A percentile compares a stretch with the other conserved stretches of the same genome.
Conservation (phyloP, 23 tunicate species). For the Styela plicata region DNA sequence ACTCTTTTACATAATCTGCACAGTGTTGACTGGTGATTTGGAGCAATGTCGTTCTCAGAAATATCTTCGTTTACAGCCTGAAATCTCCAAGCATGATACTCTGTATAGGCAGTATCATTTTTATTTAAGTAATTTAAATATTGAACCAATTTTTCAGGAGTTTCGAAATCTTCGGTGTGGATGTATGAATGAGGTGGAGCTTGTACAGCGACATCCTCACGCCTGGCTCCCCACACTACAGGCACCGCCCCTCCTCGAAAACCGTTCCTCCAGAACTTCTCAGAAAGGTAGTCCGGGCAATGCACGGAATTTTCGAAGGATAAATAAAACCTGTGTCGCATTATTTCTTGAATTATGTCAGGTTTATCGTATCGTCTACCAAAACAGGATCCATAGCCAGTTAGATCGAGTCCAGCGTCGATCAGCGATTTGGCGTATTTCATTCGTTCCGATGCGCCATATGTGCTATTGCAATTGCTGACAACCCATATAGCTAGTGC, state of each 20-base stretch:
- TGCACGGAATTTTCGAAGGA: conserved; percentile 82
- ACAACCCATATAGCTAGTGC: conserved; percentile 73
- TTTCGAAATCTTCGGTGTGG: conserved; percentile 58
- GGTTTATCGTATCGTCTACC: conserved; percentile 2
- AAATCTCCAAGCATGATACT: conserved; percentile 41
- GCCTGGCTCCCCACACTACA: conserved; percentile 69
- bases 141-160: conserved; percentile 49
- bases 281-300: conserved; percentile 75
- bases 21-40: conserved; percentile 21
- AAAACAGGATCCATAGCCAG: conserved; percentile 52
- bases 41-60: conserved; percentile 8
- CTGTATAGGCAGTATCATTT: conserved; percentile 57
- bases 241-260: conserved; percentile 64
- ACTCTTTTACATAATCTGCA: conserved; percentile 27
- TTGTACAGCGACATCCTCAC: conserved; percentile 49
- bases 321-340: conserved; percentile 63
- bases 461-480: conserved; percentile 74
- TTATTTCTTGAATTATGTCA: conserved; percentile 30
- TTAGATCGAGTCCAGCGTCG: conserved; percentile 48
- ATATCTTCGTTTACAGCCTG: neutral
- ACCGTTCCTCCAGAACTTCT: conserved; percentile 82
- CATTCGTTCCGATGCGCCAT: conserved; percentile 61
- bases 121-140: conserved; percentile 51
- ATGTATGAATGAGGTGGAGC: conserved; percentile 67
- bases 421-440: conserved; percentile 38